Percentiles rank a stretch among this genome's conserved stretches.
These are phyloP conservation scores for Ptychodera flava DNA, from an alignment of 35 echinoderm and acorn worm species.

Conservation along the genomic window DNA sequence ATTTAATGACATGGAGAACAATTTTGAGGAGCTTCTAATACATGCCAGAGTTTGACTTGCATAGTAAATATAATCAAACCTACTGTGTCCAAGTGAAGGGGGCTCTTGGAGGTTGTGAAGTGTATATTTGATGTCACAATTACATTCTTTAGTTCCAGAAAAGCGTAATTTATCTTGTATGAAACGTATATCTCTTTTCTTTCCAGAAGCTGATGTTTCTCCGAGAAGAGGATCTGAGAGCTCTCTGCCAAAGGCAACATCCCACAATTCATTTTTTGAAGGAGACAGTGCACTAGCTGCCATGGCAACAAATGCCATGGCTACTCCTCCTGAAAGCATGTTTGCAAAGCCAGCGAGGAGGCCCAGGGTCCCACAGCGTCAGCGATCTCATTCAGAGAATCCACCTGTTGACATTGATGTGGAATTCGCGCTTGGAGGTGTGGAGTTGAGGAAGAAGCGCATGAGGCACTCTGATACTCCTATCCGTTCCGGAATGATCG, in stretches of 20 bases:
- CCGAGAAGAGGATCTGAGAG: conserved; percentile 37
- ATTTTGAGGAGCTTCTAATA: not conserved
- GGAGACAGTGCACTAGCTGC: conserved; percentile 45
- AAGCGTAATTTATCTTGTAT: no score
- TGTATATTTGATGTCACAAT: no score
- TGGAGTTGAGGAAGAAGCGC: conserved; percentile 32
- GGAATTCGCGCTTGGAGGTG: not conserved
- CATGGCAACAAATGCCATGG: conserved; percentile 62
- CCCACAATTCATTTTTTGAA: conserved; percentile 90
- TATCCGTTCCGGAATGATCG: not conserved
- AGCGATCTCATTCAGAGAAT: not conserved
- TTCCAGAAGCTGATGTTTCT: conserved; percentile 49
- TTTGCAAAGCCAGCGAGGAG: conserved; percentile 20
- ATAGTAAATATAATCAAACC: no score
- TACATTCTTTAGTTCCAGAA: no score
- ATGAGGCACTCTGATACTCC: conserved; percentile 13
- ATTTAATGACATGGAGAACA: not conserved
- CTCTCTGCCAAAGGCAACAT: conserved; percentile 30
- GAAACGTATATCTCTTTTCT: conserved; percentile 11
- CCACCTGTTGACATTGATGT: conserved; percentile 13
- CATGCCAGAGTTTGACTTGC: not conserved
- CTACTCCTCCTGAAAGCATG: not conserved
- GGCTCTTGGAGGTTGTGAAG: no score
- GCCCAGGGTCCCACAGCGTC: conserved; percentile 18
- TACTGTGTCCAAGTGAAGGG: no score